Base-by-base conservation (phyloP, 1,140 invertebrate species). In the Eumeta japonica region DNA sequence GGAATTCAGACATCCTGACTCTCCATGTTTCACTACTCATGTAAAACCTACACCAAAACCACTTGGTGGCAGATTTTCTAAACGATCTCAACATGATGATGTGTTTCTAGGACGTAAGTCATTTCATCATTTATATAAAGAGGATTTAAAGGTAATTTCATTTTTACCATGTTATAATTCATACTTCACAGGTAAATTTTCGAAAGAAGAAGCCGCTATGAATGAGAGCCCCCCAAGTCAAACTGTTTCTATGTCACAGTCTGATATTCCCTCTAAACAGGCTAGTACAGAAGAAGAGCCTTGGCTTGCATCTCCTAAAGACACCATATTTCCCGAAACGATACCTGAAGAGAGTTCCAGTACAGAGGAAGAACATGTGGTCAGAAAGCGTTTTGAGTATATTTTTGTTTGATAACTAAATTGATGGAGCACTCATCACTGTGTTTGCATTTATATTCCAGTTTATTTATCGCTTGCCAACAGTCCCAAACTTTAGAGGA, bases 1-100 rank as follows among this genome's bases (percentile, higher is more conserved):
- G 88, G 90, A 95, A 54, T 94, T 90, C 68, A 82, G 88, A 18
- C 90, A 94, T 58, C 97, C 97, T 0, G 92, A 97, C 46, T 83
- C 94, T 1, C 73, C 87, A 0, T 97, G 94, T 63, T 99, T 99
- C 59, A 92, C 87, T 0, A 87, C 93, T 3, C 88, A 91, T 16
- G 94, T 95, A 14, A 92, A 94, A 66, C 92, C 88, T 0, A 89
- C 88, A 61, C 85, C 87, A 45, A 68, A 79, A 56, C 65, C 72
- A 79, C 39, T 86, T 61, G 79, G 81, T 60, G 64, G 79, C 65
- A 62, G 78, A 76, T 43, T 77, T 75, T 38, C 80, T 68, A 68
- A 78, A 72, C 51, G 75, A 62, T 44, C 84, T 81, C 78, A 83
- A 41, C 85, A 83, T 49, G 85, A 85, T 17, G 90, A 93, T 75